Percentiles rank a stretch among this genome's conserved stretches.
Conservation (phyloP, 2,888 invertebrate genomes). For the Bombylius major region DNA sequence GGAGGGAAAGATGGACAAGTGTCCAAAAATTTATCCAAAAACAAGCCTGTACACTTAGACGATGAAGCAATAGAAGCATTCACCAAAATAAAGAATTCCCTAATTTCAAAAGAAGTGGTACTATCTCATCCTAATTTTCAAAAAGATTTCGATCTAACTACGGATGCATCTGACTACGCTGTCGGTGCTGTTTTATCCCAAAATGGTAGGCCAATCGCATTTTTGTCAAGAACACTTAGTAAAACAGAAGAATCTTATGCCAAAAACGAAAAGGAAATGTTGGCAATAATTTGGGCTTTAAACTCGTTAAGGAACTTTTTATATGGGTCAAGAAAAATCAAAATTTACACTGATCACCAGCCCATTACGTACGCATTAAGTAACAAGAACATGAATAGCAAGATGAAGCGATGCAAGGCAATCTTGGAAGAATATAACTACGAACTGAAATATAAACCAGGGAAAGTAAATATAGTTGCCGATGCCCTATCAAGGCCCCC, state of each 20-base stretch:
- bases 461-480: slow-evolving; percentile 9
- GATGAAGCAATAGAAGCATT: slow-evolving; percentile 6
- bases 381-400: slow-evolving; percentile 12
- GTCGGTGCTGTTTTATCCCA: slow-evolving; percentile 3
- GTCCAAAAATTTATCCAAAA: neutral
- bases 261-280: slow-evolving; percentile 13
- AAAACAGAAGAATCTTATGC: neutral
- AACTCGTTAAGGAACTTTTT: neutral
- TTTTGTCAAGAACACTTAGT: slow-evolving; percentile 7
- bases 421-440: slow-evolving; percentile 4
- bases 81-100: slow-evolving; percentile 1
- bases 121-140: neutral
- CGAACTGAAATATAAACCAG: slow-evolving; percentile 8
- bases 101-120: neutral
- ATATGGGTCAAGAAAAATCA: neutral
- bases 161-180: slow-evolving; percentile 7
- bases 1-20: slow-evolving; percentile 1
- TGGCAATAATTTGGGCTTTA: slow-evolving; percentile 4
- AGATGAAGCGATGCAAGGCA: slow-evolving; percentile 6
- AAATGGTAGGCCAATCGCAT: neutral
- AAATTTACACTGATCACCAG: slow-evolving; percentile 12
- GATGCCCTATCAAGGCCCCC: slow-evolving; percentile 3
- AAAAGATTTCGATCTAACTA: slow-evolving; percentile 1
- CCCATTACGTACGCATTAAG: slow-evolving; percentile 14
- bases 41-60: neutral